Evolutionary conservation across 64 coral and sea anemone species (phyloP).

Genomic region (Cladopsammia gracilis): DNA sequence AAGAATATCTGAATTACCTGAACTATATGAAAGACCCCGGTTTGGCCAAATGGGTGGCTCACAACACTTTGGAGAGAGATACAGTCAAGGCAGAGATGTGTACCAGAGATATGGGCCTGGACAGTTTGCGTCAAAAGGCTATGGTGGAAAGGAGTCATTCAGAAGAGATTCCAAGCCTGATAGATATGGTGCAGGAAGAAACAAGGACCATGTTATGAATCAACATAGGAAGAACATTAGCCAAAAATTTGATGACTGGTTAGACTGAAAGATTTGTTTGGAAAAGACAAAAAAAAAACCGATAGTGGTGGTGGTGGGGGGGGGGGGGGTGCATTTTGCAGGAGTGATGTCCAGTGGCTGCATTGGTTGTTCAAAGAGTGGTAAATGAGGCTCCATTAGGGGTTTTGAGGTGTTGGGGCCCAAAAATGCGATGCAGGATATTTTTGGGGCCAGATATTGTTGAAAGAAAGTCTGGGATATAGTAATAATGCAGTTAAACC

Average conservation of each 20-base stretch:
- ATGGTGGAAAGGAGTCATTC: conserved; percentile 17
- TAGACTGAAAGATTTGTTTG: not conserved
- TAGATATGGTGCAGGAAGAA: not conserved
- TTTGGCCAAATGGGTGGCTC: not conserved
- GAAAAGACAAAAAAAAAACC: not conserved
- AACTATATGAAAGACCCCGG: not conserved
- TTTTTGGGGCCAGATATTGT: too few relatives aligned
- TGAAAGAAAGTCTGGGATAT: too few relatives aligned
- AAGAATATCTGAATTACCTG: conserved; percentile 20
- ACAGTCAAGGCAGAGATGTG: not conserved
- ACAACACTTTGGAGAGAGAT: conserved; percentile 1
- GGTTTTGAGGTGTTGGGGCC: too few relatives aligned
- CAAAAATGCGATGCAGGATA: too few relatives aligned
- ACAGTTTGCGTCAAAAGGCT: not conserved
- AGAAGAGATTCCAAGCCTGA: not conserved
- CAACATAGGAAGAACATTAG: not conserved
- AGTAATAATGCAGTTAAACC: too few relatives aligned
- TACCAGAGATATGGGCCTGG: conserved; percentile 10
- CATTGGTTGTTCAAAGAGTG: too few relatives aligned
- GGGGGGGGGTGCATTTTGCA: too few relatives aligned
- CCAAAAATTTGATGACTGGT: conserved; percentile 12
- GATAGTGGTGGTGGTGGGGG: too few relatives aligned
- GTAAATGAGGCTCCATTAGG: too few relatives aligned
- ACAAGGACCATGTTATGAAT: not conserved
- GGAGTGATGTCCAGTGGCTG: too few relatives aligned